Conservation (phyloP, 2,113 vertebrate species). For the Salvelinus fontinalis region DNA sequence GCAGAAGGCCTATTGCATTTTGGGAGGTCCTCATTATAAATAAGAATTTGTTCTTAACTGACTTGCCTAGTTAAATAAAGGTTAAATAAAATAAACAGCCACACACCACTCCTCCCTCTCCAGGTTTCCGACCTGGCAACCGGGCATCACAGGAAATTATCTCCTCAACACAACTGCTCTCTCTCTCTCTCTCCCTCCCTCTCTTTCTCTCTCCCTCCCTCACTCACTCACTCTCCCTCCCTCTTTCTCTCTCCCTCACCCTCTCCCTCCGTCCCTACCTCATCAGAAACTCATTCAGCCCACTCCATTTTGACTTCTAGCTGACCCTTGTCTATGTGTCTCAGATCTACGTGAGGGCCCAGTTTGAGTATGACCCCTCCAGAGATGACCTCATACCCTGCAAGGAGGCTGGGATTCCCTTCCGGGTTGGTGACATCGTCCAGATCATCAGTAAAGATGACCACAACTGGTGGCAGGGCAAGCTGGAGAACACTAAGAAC, state of each 20-base stretch:
- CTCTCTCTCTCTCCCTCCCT: background rate
- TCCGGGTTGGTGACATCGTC: conserved; percentile 96
- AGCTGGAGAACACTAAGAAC: conserved; percentile 97
- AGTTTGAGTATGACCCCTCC: conserved; percentile 97
- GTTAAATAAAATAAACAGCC: too few species aligned
- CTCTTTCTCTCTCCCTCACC: background rate
- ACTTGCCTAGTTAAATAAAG: too few species aligned
- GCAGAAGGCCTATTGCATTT: too few species aligned
- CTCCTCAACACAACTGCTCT: conserved; percentile 3
- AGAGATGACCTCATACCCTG: conserved; percentile 99
- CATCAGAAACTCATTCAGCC: background rate
- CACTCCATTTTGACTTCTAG: background rate
- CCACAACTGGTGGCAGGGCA: conserved; percentile 99
- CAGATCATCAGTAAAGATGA: conserved; percentile 99
- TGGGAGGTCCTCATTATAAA: too few species aligned
- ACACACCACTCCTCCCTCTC: too few species aligned
- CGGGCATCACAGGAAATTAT: background rate
- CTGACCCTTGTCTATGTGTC: conserved; percentile 5
- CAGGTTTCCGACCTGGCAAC: background rate
- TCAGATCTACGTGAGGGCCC: conserved; percentile 98
- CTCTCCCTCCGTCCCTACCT: background rate
- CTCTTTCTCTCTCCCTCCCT: background rate
- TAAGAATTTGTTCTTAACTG: too few species aligned
- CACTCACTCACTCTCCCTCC: background rate
- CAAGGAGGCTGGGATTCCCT: conserved; percentile 96